Evolutionary conservation across 1,140 invertebrate species (phyloP), one percentile per base, ranked within the genome.

Genomic region (Trialeurodes vaporariorum): DNA sequence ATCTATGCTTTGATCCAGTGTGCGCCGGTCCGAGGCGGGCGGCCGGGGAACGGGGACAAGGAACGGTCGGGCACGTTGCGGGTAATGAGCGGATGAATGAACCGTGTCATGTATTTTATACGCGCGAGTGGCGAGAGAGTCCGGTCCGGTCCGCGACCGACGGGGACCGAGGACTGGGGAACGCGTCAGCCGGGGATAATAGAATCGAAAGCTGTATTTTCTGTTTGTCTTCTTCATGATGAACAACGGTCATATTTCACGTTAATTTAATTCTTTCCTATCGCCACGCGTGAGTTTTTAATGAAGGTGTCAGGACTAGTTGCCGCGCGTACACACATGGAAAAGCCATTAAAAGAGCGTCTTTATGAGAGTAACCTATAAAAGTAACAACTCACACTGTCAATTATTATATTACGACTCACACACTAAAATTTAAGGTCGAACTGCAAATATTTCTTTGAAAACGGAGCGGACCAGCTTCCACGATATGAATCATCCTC

Each of bases 281-380:
- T 49, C 17, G 17, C 34, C 17, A 49, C 34, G 34, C 5, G 5
- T 49, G 34, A 17, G 34, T 5, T 49, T n/a, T 49, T 49, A 49
- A 49, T 49, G 34, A 49, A 49, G 34, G 34, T 49, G 34, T 49
- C 34, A 49, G 34, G 34, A 17, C 5, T 49, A 17, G 34, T 9
- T 49, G 34, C 17, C 34, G 17, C 34, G 34, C n/a, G n/a, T n/a
- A n/a, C n/a, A n/a, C n/a, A n/a, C 5, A 49, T 5, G 17, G 34
- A 17, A 49, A 49, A 49, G 5, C 34, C 34, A 49, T 49, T 49
- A 49, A 49, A 49, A 49, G 34, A 5, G 17, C 34, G 34, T 49
- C n/a, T 49, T 49, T 49, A 49, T 49, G 34, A 49, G 34, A n/a
- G 34, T 49, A 49, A 49, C 34, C 34, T 49, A 49, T 49, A 49